phyloP scores from a whole-genome alignment of 2,888 invertebrate genomes.

The Trachelus troglodyta region DNA sequence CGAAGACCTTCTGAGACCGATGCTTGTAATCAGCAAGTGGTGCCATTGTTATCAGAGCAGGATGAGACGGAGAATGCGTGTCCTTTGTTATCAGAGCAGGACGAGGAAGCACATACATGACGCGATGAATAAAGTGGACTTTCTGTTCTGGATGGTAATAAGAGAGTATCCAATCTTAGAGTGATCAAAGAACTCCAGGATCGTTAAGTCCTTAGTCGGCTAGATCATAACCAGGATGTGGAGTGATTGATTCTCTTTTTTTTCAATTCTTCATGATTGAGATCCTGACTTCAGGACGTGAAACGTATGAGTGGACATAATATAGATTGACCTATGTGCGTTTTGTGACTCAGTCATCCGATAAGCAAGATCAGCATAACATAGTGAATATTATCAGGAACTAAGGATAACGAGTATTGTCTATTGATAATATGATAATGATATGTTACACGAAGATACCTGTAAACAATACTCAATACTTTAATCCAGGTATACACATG shows the following conservation, averaged over 20 bases:
- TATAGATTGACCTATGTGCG: not conserved
- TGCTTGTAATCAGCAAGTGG: conserved; percentile 53
- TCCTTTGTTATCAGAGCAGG: conserved; percentile 38
- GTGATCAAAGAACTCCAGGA: not conserved
- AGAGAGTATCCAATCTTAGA: not conserved
- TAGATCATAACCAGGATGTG: not conserved
- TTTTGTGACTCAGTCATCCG: not conserved
- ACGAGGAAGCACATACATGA: conserved; percentile 31
- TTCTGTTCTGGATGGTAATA: not conserved
- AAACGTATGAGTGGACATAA: not conserved
- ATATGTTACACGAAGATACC: not conserved
- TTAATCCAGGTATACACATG: not conserved
- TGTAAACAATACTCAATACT: not conserved
- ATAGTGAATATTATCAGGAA: not conserved
- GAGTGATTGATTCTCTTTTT: not conserved
- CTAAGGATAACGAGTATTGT: not conserved
- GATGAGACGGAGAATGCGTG: conserved; percentile 52
- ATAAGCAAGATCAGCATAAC: not conserved
- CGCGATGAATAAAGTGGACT: not conserved
- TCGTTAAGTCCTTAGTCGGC: not conserved
- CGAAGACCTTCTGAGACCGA: conserved; percentile 53
- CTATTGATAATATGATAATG: not conserved
- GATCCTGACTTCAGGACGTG: not conserved
- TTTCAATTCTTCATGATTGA: not conserved
- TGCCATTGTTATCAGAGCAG: conserved; percentile 60